A percentile compares a stretch with the other conserved stretches of the same genome.
Conservation (phyloP, 2,797 vertebrate genomes). For the Clarias platycephalus region DNA sequence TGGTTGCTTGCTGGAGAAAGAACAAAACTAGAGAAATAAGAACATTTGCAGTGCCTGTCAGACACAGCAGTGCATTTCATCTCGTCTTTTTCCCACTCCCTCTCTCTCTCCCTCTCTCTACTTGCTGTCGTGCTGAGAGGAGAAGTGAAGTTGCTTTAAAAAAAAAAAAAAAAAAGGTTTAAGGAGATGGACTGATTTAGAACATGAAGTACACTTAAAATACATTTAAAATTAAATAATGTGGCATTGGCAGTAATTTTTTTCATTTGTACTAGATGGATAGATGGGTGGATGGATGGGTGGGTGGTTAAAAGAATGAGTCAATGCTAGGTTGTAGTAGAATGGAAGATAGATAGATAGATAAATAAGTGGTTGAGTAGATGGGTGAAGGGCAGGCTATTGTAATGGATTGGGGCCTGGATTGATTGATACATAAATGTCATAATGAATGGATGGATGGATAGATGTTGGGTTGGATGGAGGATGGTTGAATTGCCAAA, state of each 20-base stretch:
- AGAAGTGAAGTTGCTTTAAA: constrained; percentile 1
- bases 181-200: neutral
- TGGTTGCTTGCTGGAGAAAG: constrained; percentile 2
- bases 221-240: neutral
- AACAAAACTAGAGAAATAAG: constrained; percentile 3
- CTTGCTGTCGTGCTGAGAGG: neutral
- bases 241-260: neutral
- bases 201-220: neutral
- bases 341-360: neutral
- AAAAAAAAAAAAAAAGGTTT: constrained; percentile 7
- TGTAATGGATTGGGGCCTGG: neutral
- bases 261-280: neutral
- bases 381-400: neutral
- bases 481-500: no score
- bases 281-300: no score
- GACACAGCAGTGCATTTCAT: constrained; percentile 24
- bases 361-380: neutral
- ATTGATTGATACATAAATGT: neutral
- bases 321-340: neutral
- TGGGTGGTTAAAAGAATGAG: neutral
- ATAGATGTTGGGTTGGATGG: neutral
- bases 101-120: constrained; percentile 7
- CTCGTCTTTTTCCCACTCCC: neutral
- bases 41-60: constrained; percentile 21
- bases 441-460: neutral